These are phyloP conservation scores for Hyles lineata DNA, from an alignment of 2,888 invertebrate species.

Conservation along the genomic window DNA sequence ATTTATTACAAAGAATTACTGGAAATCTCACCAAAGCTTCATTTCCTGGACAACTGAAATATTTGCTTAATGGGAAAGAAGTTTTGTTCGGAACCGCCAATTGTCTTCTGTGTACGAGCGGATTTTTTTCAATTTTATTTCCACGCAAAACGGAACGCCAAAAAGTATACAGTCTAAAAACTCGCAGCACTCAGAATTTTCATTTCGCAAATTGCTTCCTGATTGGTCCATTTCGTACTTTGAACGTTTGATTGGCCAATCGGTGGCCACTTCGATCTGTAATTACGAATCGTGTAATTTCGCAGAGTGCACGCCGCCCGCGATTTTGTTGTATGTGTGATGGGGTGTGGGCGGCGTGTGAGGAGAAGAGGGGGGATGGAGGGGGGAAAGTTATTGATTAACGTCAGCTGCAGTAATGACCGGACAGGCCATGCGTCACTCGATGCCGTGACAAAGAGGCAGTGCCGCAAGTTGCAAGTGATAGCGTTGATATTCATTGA, in stretches of 20 bases:
- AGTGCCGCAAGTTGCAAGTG: constrained; percentile 29
- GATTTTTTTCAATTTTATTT: background rate
- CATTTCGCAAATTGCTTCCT: constrained; percentile 44
- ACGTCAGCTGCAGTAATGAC: constrained; percentile 64
- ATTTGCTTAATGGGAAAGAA: background rate
- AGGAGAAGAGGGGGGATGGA: background rate
- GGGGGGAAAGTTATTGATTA: constrained; percentile 65
- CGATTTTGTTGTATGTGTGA: constrained; percentile 33
- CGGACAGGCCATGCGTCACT: constrained; percentile 61
- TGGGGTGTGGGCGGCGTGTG: background rate
- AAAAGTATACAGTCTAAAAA: constrained; percentile 20
- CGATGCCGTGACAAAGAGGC: constrained; percentile 32
- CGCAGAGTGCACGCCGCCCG: constrained; percentile 43
- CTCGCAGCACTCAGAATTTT: constrained; percentile 31
- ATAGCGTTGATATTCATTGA: constrained; percentile 25
- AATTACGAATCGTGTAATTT: constrained; percentile 51
- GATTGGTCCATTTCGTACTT: constrained; percentile 46
- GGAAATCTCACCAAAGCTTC: too few species aligned
- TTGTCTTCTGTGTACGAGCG: background rate
- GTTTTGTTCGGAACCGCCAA: background rate
- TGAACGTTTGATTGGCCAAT: constrained; percentile 45
- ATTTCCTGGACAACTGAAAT: background rate
- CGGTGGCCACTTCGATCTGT: constrained; percentile 40
- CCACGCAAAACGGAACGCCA: background rate
- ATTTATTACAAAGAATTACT: background rate